Conservation (phyloP, 1,140 invertebrate genomes). For the Micrasema longulum region DNA sequence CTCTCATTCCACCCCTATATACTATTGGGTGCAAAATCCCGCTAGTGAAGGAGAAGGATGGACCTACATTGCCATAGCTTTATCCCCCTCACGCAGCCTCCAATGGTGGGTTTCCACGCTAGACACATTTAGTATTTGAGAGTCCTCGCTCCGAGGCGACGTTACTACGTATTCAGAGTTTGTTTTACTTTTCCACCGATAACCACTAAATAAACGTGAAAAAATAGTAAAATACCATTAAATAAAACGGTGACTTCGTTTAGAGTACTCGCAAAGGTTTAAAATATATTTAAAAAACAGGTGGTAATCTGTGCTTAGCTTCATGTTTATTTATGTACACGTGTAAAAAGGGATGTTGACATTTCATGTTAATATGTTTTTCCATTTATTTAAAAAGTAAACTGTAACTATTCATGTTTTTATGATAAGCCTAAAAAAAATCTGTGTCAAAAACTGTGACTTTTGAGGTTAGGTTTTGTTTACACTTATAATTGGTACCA, state of each 20-base stretch:
- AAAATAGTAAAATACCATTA: neutral
- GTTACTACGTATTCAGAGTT: conserved; percentile 12
- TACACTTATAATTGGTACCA: too few relatives aligned
- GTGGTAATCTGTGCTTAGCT: neutral
- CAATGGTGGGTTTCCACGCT: conserved; percentile 32
- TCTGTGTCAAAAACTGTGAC: too few relatives aligned
- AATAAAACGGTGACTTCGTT: neutral
- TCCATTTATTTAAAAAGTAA: too few relatives aligned
- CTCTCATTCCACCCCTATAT: neutral
- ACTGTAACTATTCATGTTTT: too few relatives aligned
- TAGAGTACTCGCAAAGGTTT: neutral
- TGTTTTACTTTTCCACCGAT: conserved; percentile 9
- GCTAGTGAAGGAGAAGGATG: conserved; percentile 3
- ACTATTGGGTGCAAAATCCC: conserved; percentile 30
- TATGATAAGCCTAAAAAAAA: too few relatives aligned
- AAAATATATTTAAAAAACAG: neutral
- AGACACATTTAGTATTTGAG: conserved; percentile 31
- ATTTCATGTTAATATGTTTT: neutral
- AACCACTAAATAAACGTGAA: neutral
- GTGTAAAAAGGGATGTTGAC: conserved; percentile 36
- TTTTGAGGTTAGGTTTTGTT: too few relatives aligned
- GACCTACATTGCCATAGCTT: neutral
- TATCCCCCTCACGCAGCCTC: conserved; percentile 27
- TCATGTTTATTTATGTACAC: conserved; percentile 24
- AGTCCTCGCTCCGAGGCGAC: conserved; percentile 15